Evolutionary conservation across 2,888 invertebrate species (phyloP).

Genomic region (Euspilapteryx auroguttella): DNA sequence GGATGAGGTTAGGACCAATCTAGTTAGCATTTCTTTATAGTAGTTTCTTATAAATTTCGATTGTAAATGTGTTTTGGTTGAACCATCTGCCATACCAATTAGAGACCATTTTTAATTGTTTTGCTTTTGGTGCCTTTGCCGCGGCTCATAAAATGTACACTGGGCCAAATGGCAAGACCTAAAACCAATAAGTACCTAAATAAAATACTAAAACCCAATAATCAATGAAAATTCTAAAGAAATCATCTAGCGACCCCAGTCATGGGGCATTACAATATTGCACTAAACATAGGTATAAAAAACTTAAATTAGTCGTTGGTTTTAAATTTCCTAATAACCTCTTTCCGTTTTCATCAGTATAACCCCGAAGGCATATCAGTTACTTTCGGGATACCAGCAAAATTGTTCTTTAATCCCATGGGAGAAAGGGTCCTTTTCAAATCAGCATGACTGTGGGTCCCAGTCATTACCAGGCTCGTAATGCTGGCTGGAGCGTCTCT

Average conservation of each 20-base stretch:
- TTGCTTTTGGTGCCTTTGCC: no score
- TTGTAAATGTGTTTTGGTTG: no score
- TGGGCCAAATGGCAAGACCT: no score
- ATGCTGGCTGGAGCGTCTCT: constrained; percentile 50
- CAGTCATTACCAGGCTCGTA: constrained; percentile 43
- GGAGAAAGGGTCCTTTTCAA: constrained; percentile 43
- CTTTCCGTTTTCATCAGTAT: constrained; percentile 45
- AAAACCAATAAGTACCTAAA: background rate
- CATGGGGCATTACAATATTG: no score
- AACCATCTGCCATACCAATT: no score
- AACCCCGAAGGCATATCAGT: constrained; percentile 75
- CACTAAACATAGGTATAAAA: constrained; percentile 44
- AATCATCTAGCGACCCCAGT: no score
- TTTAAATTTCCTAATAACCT: constrained; percentile 21
- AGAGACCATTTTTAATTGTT: no score
- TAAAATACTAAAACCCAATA: background rate
- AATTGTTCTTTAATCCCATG: constrained; percentile 29
- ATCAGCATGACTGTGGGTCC: constrained; percentile 45
- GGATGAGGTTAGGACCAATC: no score
- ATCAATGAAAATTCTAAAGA: background rate
- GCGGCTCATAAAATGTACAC: no score
- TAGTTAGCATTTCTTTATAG: no score
- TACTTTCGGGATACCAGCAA: constrained; percentile 61
- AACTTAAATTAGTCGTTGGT: constrained; percentile 56
- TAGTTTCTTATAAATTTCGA: no score